Evolutionary conservation across 2,113 vertebrate genomes (phyloP).

Genomic region (Corydoras sp.): DNA sequence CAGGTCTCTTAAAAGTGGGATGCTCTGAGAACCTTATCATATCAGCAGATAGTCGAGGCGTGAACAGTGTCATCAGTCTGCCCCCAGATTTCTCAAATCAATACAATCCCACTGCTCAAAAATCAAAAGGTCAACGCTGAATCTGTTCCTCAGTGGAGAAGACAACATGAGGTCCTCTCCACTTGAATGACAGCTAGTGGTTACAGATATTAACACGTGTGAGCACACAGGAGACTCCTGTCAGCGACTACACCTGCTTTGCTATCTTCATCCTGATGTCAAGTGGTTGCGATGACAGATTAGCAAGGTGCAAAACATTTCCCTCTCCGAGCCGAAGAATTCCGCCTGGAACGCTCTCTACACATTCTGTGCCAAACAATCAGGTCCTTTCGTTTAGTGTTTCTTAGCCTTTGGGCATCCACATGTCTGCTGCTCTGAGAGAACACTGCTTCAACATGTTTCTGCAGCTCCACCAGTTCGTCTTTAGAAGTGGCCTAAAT

Average conservation of each 20-base stretch:
- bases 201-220: neutral
- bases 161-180: neutral
- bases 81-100: too few relatives aligned
- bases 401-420: neutral
- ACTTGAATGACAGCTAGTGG: slow-evolving; percentile 1
- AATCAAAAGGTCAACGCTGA: too few relatives aligned
- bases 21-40: too few relatives aligned
- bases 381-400: neutral
- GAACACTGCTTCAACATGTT: neutral
- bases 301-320: neutral
- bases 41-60: too few relatives aligned
- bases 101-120: too few relatives aligned
- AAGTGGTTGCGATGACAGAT: neutral
- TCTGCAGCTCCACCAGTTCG: neutral
- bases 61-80: too few relatives aligned
- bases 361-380: neutral
- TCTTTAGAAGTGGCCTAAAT: neutral
- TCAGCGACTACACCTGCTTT: neutral
- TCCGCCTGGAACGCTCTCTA: neutral
- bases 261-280: slow-evolving; percentile 10
- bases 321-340: neutral
- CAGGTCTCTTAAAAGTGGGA: too few relatives aligned
- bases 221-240: neutral
- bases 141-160: neutral
- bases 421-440: neutral